Conservation (phyloP, 1,140 invertebrate species). For the Zaprionus davidi region DNA sequence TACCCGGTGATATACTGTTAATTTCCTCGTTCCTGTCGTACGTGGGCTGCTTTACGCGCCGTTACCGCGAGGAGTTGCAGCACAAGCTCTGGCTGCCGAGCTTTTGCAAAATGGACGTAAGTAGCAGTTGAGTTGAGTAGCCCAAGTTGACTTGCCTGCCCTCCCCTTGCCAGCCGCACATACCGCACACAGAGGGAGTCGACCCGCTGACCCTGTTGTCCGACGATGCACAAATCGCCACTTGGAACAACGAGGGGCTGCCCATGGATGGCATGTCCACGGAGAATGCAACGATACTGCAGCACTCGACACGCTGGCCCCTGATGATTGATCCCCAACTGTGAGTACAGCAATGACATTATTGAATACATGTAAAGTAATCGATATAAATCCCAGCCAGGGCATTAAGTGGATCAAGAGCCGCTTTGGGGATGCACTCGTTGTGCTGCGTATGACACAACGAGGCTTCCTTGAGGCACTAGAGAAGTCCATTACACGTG, state of each 20-base stretch:
- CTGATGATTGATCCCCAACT: conserved; percentile 97
- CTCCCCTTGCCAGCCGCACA: conserved; percentile 86
- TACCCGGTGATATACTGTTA: conserved; percentile 95
- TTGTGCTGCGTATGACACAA: conserved; percentile 91
- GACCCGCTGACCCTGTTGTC: conserved; percentile 94
- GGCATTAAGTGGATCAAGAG: conserved; percentile 98
- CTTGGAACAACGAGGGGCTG: conserved; percentile 97
- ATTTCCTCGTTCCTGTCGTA: conserved; percentile 98
- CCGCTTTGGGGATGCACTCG: conserved; percentile 89
- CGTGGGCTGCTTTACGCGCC: conserved; percentile 96
- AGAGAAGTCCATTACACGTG: conserved; percentile 92
- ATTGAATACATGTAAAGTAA: background rate
- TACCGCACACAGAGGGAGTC: conserved; percentile 91
- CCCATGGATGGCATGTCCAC: conserved; percentile 97
- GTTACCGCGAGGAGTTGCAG: conserved; percentile 92
- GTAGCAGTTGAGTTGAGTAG: conserved; percentile 21
- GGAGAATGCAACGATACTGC: conserved; percentile 97
- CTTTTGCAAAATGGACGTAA: conserved; percentile 85
- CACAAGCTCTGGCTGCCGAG: conserved; percentile 89
- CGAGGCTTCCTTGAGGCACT: conserved; percentile 94
- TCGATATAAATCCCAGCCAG: conserved; percentile 85
- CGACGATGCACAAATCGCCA: conserved; percentile 95
- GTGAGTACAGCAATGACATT: conserved; percentile 46
- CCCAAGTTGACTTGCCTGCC: background rate
- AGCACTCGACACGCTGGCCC: conserved; percentile 96